Percentiles rank a stretch among this genome's conserved stretches.
Conservation (phyloP, 1,140 invertebrate species). For the Magallana angulata region DNA sequence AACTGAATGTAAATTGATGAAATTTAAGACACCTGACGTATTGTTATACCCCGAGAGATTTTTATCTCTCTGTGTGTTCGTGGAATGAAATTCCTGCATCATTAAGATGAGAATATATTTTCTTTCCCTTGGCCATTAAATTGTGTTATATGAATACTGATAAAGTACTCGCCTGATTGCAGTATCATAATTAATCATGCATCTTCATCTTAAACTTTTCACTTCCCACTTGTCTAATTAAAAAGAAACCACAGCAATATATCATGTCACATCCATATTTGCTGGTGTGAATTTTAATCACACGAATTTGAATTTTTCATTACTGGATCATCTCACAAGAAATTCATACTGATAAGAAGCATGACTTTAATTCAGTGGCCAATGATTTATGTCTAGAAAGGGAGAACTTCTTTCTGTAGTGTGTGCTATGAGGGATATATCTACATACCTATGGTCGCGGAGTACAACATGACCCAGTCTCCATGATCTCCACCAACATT, state of each 20-base stretch:
- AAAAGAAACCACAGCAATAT: slow-evolving; percentile 16
- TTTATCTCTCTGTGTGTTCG: slow-evolving; percentile 32
- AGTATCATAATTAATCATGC: slow-evolving; percentile 36
- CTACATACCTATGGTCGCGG: not conserved
- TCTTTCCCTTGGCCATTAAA: slow-evolving; percentile 22
- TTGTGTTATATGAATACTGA: slow-evolving; percentile 25
- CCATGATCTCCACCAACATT: not conserved
- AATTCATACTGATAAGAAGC: not conserved
- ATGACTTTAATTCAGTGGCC: not conserved
- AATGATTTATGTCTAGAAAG: not conserved
- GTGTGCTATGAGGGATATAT: not conserved
- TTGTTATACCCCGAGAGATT: slow-evolving; percentile 3
- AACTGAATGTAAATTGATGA: slow-evolving; percentile 29
- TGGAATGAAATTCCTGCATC: slow-evolving; percentile 13
- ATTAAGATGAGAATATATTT: slow-evolving; percentile 30
- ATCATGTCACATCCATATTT: slow-evolving; percentile 18
- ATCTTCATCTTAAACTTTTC: slow-evolving; percentile 29
- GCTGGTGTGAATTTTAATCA: slow-evolving; percentile 28
- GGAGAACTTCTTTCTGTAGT: not conserved
- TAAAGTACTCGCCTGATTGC: slow-evolving; percentile 1
- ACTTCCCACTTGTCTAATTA: slow-evolving; percentile 26
- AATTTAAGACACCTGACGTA: not conserved
- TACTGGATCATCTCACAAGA: not conserved
- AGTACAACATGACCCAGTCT: slow-evolving; percentile 1
- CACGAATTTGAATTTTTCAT: slow-evolving; percentile 16